Conservation (phyloP, 2,113 vertebrate genomes). For the Marcusenius ussheri region DNA sequence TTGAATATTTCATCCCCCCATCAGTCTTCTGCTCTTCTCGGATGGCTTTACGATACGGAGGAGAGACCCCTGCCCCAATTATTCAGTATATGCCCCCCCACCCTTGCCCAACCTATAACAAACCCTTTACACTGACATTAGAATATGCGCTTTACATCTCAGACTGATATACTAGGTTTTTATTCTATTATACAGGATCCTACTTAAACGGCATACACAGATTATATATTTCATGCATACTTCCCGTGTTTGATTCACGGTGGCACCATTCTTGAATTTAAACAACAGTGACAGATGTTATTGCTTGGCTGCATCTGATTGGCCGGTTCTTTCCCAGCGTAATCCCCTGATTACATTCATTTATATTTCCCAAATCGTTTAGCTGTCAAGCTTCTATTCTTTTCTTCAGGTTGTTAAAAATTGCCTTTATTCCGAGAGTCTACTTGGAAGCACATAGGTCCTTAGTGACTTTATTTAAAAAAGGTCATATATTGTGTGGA, state of each 20-base stretch:
- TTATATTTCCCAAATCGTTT: neutral
- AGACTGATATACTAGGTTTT: neutral
- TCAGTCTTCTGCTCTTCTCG: slow-evolving; percentile 20
- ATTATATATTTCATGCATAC: neutral
- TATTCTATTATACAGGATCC: neutral
- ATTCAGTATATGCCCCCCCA: neutral
- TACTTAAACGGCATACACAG: neutral
- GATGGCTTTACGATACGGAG: neutral
- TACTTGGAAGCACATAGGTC: neutral
- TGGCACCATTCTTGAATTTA: neutral
- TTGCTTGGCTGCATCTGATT: neutral
- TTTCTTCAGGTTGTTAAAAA: neutral
- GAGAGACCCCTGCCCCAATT: neutral
- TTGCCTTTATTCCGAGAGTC: neutral
- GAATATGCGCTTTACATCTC: neutral
- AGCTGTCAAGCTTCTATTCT: neutral
- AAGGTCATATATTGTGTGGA: neutral
- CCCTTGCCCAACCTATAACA: neutral
- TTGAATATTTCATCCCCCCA: slow-evolving; percentile 57
- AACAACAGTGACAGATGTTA: neutral
- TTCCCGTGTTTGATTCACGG: neutral
- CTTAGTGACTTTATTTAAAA: neutral
- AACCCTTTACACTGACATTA: neutral
- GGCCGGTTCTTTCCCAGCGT: too few relatives aligned
- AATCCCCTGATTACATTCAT: neutral